phyloP scores from a whole-genome alignment of 1,140 invertebrate species.

The Calliopsis andreniformis region DNA sequence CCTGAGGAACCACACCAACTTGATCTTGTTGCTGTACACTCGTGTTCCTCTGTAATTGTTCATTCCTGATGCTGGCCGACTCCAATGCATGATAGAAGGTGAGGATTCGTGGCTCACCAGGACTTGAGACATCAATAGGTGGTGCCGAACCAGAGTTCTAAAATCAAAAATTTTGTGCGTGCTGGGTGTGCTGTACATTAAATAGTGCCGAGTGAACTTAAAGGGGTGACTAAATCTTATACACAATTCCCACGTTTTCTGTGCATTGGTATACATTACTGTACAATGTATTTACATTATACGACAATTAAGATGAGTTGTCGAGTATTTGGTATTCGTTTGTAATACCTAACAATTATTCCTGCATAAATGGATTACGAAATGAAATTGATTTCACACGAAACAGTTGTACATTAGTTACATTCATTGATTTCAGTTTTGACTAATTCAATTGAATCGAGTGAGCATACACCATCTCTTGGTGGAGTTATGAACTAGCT shows the following conservation, averaged over 20 bases:
- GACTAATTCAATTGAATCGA: conserved; percentile 10
- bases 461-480: conserved; percentile 65
- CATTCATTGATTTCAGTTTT: not conserved
- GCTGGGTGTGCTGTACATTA: conserved; percentile 77
- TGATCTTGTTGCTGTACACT: conserved; percentile 36
- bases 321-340: conserved; percentile 2
- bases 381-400: not conserved
- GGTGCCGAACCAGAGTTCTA: conserved; percentile 70
- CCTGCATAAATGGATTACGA: not conserved
- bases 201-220: not conserved
- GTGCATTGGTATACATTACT: not conserved
- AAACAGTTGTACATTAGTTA: not conserved
- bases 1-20: conserved; percentile 60
- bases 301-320: not conserved
- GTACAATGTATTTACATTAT: conserved; percentile 34
- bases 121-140: conserved; percentile 72
- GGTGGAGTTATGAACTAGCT: conserved; percentile 64
- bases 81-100: conserved; percentile 79
- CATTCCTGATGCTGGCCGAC: conserved; percentile 75
- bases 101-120: conserved; percentile 75
- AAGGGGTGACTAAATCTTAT: not conserved
- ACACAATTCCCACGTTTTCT: conserved; percentile 2
- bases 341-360: not conserved
- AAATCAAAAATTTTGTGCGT: conserved; percentile 76
- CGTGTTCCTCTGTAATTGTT: conserved; percentile 69